These are phyloP conservation scores for Junonia oenone DNA, from an alignment of 2,888 invertebrate genomes.

Conservation along the genomic window DNA sequence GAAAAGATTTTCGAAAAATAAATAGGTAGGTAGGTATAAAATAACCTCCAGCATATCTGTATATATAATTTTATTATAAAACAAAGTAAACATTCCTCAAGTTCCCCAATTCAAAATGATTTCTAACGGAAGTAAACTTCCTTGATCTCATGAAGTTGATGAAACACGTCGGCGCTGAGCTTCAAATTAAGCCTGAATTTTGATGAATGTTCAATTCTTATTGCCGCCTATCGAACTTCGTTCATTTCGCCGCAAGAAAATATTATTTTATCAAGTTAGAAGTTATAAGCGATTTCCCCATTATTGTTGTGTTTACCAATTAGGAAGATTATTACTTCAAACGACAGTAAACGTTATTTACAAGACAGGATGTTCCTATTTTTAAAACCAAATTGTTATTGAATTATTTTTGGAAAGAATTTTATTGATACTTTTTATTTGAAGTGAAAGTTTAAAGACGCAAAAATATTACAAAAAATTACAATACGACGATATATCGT, in stretches of 20 bases:
- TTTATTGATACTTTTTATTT: too few relatives aligned
- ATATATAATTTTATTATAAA: neutral
- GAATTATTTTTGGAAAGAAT: too few relatives aligned
- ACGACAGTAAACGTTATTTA: too few relatives aligned
- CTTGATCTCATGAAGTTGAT: conserved; percentile 12
- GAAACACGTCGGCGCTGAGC: conserved; percentile 14
- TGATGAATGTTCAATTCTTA: conserved; percentile 15
- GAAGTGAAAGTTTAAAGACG: too few relatives aligned
- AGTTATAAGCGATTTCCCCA: conserved; percentile 1
- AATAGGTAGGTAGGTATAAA: too few relatives aligned
- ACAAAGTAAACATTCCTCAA: neutral
- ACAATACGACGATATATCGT: too few relatives aligned
- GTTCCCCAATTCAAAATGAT: neutral
- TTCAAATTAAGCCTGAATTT: conserved; percentile 14
- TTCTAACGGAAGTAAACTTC: neutral
- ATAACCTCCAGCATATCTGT: neutral
- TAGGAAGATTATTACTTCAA: neutral
- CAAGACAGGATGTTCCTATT: too few relatives aligned
- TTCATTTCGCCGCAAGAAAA: conserved; percentile 8
- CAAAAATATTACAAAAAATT: too few relatives aligned
- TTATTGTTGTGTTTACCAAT: neutral
- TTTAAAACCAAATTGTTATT: too few relatives aligned
- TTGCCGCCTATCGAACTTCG: conserved; percentile 11
- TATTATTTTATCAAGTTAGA: conserved; percentile 3
- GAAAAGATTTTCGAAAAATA: too few relatives aligned